These are phyloP conservation scores for Chelon auratus DNA, from an alignment of 2,797 vertebrate genomes.

Conservation along the genomic window DNA sequence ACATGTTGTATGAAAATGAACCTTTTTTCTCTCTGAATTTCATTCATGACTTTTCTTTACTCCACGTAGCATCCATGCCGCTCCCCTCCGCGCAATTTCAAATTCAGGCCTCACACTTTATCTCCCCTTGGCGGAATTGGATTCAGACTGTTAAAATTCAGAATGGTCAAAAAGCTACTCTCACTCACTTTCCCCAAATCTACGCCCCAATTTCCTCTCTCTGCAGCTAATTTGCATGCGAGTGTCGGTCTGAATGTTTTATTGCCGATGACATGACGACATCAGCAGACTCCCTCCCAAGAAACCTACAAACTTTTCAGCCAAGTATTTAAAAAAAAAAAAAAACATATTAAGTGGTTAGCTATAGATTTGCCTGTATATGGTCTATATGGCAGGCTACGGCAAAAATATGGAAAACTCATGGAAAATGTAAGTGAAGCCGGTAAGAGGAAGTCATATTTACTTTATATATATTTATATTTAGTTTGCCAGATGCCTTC, in stretches of 20 bases:
- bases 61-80: slow-evolving; percentile 21
- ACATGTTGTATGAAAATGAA: neutral
- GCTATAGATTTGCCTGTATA: too few species aligned
- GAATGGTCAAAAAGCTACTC: slow-evolving; percentile 34
- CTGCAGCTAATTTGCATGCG: slow-evolving; percentile 1
- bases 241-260: slow-evolving; percentile 19
- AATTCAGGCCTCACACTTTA: slow-evolving; percentile 17
- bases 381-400: too few species aligned
- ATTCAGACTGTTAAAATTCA: slow-evolving; percentile 36
- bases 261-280: slow-evolving; percentile 12
- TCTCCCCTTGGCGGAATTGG: slow-evolving; percentile 35
- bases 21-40: slow-evolving; percentile 22
- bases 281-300: slow-evolving; percentile 3
- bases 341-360: too few species aligned
- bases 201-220: slow-evolving; percentile 7
- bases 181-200: slow-evolving; percentile 8
- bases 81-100: slow-evolving; percentile 28
- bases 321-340: too few species aligned
- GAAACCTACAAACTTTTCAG: neutral
- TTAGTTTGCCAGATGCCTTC: neutral
- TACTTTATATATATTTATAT: too few species aligned
- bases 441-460: neutral
- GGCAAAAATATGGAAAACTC: neutral
- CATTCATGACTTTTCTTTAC: slow-evolving; percentile 18
- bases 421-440: slow-evolving; percentile 28